These are phyloP conservation scores for Odontocerum albicorne DNA, from an alignment of 2,888 invertebrate genomes.

Conservation along the genomic window DNA sequence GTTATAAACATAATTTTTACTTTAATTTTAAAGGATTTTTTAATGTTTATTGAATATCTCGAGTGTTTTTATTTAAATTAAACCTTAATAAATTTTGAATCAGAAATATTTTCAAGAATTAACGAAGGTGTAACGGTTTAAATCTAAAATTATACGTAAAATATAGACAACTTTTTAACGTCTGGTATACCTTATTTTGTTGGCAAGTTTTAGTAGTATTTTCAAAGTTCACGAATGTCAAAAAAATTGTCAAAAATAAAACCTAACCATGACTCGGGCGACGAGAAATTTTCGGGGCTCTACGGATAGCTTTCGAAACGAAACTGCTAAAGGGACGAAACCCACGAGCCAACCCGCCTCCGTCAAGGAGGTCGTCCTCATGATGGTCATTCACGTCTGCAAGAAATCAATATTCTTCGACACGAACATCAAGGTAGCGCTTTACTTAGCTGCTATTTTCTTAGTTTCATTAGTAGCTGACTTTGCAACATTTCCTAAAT, in stretches of 20 bases:
- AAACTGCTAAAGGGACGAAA: constrained; percentile 66
- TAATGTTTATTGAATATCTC: no score
- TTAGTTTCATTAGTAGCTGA: constrained; percentile 84
- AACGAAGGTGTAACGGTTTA: no score
- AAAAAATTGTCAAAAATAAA: neutral
- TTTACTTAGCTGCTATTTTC: constrained; percentile 83
- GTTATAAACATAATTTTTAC: no score
- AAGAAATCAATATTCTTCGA: constrained; percentile 86
- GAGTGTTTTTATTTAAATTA: no score
- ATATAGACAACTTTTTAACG: no score
- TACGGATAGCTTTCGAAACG: constrained; percentile 20
- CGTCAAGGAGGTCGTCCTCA: constrained; percentile 75
- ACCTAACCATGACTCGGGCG: constrained; percentile 21
- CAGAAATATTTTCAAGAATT: no score
- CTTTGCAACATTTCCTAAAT: constrained; percentile 77
- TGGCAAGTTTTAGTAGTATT: neutral
- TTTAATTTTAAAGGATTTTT: no score
- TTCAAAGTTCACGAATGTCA: neutral
- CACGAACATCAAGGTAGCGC: constrained; percentile 79
- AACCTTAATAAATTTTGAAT: no score
- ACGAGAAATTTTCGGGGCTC: constrained; percentile 32
- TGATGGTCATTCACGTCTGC: constrained; percentile 84
- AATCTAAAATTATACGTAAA: no score
- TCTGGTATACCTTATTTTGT: neutral
- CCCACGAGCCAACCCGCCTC: constrained; percentile 84